Percentiles rank a stretch among this genome's conserved stretches.
phyloP scores from a whole-genome alignment of 2,888 invertebrate genomes.

The Volucella zonaria region DNA sequence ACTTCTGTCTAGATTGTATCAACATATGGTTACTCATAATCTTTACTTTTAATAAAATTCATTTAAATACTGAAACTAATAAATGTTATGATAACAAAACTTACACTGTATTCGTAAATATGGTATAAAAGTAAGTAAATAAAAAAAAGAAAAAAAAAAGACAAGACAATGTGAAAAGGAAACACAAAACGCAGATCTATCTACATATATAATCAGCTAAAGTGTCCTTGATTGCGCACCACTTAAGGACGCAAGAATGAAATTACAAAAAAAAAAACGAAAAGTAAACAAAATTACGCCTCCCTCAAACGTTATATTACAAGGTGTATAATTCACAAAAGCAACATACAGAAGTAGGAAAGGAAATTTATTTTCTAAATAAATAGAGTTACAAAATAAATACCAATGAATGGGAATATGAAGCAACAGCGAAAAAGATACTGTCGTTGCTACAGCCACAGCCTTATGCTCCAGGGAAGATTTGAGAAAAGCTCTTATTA shows the following conservation, averaged over 20 bases:
- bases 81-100: too few relatives aligned
- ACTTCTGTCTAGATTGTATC: too few relatives aligned
- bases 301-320: constrained; percentile 2
- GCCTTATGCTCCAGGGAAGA: constrained; percentile 1
- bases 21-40: too few relatives aligned
- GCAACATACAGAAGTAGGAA: not conserved
- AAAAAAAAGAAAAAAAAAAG: not conserved
- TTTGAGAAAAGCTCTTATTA: constrained; percentile 30
- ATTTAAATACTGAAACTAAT: too few relatives aligned
- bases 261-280: constrained; percentile 15
- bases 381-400: constrained; percentile 57
- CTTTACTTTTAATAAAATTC: too few relatives aligned
- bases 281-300: too few relatives aligned
- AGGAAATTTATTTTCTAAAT: constrained; percentile 44
- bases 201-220: constrained; percentile 37
- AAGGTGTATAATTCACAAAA: constrained; percentile 38
- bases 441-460: not conserved
- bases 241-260: constrained; percentile 24
- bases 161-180: not conserved
- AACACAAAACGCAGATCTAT: constrained; percentile 21
- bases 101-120: too few relatives aligned
- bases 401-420: constrained; percentile 40
- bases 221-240: constrained; percentile 47
- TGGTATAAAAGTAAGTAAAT: too few relatives aligned
- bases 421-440: constrained; percentile 64